A percentile compares a stretch with the other conserved stretches of the same genome.
These are phyloP conservation scores for Sebastes taczanowskii DNA, from an alignment of 2,797 vertebrate species.

Conservation along the genomic window DNA sequence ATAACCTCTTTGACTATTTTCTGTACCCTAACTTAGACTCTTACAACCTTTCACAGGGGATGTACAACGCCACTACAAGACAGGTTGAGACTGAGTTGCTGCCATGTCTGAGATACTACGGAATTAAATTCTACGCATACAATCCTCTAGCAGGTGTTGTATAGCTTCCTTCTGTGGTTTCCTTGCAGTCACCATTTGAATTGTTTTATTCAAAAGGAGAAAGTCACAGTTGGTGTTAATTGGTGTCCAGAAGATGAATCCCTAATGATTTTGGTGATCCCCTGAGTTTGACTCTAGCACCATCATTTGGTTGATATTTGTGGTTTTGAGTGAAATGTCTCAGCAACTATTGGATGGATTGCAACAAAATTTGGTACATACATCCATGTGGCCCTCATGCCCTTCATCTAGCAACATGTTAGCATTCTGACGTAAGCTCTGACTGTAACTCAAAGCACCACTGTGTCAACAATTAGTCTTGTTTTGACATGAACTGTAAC, in stretches of 20 bases:
- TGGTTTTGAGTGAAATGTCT: neutral
- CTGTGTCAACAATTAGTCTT: neutral
- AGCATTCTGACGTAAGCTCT: neutral
- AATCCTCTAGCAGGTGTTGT: constrained; percentile 93
- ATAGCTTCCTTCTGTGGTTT: neutral
- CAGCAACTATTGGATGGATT: neutral
- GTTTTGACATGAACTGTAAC: too few relatives aligned
- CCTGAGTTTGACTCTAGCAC: neutral
- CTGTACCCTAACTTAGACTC: neutral
- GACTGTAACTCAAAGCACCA: neutral
- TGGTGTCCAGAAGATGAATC: neutral
- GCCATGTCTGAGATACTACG: constrained; percentile 88
- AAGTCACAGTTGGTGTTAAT: neutral
- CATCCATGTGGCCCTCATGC: neutral
- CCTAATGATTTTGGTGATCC: neutral
- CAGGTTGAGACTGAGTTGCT: constrained; percentile 92
- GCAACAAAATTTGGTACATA: too few relatives aligned
- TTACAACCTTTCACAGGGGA: constrained; percentile 82
- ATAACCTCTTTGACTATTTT: neutral
- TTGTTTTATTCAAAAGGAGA: neutral
- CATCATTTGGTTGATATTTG: neutral
- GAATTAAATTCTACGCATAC: constrained; percentile 93
- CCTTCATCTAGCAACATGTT: neutral
- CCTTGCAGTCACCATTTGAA: neutral
- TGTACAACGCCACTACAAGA: constrained; percentile 95